Evolutionary conservation across 2,113 vertebrate genomes (phyloP).

Genomic region (Chiloscyllium plagiosum): DNA sequence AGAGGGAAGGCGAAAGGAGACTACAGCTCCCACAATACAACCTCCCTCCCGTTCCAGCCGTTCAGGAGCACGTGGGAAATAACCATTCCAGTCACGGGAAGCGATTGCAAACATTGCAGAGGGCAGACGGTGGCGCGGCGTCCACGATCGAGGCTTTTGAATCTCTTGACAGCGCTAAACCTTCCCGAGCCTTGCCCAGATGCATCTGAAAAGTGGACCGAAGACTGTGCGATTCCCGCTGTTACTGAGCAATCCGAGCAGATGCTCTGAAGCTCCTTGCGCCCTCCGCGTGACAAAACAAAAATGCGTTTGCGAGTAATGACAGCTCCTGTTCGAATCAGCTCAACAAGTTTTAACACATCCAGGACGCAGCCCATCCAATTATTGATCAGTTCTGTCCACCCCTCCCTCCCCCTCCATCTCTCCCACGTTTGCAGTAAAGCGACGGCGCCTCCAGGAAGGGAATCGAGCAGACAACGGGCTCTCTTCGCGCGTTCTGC

Average conservation of each 20-base stretch:
- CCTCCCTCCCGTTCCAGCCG: neutral
- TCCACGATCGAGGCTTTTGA: neutral
- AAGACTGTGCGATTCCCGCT: neutral
- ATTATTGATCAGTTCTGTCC: too few species aligned
- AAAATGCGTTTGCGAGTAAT: neutral
- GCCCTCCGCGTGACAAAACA: too few species aligned
- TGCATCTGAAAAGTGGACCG: neutral
- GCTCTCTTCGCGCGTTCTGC: neutral
- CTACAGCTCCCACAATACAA: constrained; percentile 29
- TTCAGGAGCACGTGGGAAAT: neutral
- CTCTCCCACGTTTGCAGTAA: neutral
- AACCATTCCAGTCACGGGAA: neutral
- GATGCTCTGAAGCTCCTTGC: neutral
- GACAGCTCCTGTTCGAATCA: neutral
- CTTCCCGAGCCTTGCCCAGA: neutral
- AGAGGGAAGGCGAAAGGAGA: neutral
- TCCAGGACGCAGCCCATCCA: neutral
- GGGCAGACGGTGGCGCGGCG: neutral
- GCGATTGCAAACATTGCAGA: neutral
- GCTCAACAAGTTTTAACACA: neutral
- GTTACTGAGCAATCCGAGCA: neutral
- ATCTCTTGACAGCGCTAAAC: neutral
- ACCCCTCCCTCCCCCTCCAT: neutral
- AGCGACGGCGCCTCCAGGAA: neutral
- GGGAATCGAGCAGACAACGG: neutral